These are phyloP conservation scores for Crotalus horridus DNA, from an alignment of 2,113 vertebrate species.

Conservation along the genomic window DNA sequence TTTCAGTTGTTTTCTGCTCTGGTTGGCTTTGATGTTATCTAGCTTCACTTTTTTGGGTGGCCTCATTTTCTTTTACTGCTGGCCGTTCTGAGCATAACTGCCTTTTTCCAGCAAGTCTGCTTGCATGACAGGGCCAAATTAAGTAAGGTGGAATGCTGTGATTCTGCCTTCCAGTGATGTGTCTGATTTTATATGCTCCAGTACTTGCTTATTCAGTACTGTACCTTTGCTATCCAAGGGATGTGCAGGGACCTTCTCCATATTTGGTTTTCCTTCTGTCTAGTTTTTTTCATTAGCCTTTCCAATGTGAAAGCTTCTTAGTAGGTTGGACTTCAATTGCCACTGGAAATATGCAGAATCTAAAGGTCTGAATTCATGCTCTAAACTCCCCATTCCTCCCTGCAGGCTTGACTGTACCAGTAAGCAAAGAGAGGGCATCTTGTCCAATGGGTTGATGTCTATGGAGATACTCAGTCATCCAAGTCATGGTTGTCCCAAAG, in stretches of 20 bases:
- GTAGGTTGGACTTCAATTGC: not conserved
- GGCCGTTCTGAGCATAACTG: not conserved
- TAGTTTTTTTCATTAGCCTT: not conserved
- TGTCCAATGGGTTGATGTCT: not conserved
- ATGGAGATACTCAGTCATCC: not conserved
- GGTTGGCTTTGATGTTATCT: not conserved
- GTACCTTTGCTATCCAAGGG: not conserved
- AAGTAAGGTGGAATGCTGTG: not conserved
- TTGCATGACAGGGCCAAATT: not conserved
- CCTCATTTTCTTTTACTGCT: not conserved
- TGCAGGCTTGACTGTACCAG: not conserved
- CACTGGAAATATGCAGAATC: not conserved
- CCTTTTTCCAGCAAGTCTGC: not conserved
- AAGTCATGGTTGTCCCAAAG: too few species aligned
- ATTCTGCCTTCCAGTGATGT: not conserved
- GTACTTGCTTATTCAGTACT: not conserved
- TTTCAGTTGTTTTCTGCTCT: not conserved
- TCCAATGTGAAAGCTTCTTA: not conserved
- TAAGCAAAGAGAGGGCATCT: not conserved
- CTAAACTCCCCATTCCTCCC: not conserved
- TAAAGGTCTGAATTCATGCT: not conserved
- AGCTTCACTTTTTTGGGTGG: not conserved
- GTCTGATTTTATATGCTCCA: not conserved
- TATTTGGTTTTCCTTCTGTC: not conserved
- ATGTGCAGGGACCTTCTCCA: not conserved